Evolutionary conservation across 2,113 vertebrate species (phyloP), one percentile per base, ranked within the genome.

Genomic region (Mohoua ochrocephala): DNA sequence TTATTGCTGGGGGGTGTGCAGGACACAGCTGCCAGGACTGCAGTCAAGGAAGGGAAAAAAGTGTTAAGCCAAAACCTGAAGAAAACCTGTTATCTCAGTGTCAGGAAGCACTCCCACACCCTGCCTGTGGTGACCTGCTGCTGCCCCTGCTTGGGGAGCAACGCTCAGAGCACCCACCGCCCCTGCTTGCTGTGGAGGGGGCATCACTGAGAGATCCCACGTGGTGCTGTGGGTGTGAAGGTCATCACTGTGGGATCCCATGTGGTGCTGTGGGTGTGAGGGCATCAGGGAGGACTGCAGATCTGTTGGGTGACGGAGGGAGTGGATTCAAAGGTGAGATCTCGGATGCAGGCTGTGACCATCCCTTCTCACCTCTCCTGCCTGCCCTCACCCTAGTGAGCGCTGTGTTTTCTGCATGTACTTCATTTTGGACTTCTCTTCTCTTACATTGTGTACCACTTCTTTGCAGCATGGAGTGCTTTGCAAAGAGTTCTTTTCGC

Each of bases 121-220:
- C 44, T 27, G 30, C 3, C 5, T 27, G 45, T 6, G 5, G 49
- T 37, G 91, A 53, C 15, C 49, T 6, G 20, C 59, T 86, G 70
- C 44, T 68, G 44, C 33, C 33, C 4, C 2, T 56, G 45, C 60
- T 45, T 53, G 24, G 7, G 7, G 4, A 53, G 79, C 26, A 10
- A 1, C 0, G 10, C 67, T 74, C 0, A 0, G 60, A 42, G 78
- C 61, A 60, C 27, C 28, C 53, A 9, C 9, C 1, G 1, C 28
- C 45, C 6, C 33, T 39, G 53, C 44, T 42, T 57, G 24, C 54
- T 24, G 0, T 1, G 7, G 44, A 41, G 67, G 28, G 49, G 27
- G 9, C 33, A 6, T 31, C 60, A 1, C 5, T 42, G 81, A 17
- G 67, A 64, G 86, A 70, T 92, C 84, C 82, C 9, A 3, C n/a